A percentile compares a stretch with the other conserved stretches of the same genome.
These are phyloP conservation scores for Indicator maculatus DNA, from an alignment of 2,113 vertebrate species.

Conservation along the genomic window DNA sequence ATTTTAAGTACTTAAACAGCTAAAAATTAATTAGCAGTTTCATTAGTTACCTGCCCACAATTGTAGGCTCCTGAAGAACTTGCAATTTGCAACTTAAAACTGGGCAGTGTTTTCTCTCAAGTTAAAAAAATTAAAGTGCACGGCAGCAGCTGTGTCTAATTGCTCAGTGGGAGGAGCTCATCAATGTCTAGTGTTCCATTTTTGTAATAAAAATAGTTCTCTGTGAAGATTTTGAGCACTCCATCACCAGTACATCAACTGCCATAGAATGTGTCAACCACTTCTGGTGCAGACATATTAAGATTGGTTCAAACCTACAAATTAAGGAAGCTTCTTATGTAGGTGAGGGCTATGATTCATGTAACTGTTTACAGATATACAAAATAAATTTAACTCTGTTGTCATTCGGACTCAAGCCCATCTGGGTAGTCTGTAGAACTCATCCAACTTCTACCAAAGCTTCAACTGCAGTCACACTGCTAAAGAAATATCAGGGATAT, in stretches of 20 bases:
- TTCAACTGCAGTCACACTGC: not conserved
- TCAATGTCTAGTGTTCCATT: not conserved
- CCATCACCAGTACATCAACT: not conserved
- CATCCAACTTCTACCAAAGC: not conserved
- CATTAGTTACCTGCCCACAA: not conserved
- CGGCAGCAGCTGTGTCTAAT: not conserved
- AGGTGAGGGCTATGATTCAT: not conserved
- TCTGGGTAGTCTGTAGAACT: not conserved
- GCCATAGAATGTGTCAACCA: not conserved
- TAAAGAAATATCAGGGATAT: conserved; percentile 7
- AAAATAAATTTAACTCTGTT: conserved; percentile 36
- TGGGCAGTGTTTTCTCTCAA: not conserved
- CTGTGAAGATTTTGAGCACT: not conserved
- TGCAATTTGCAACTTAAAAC: not conserved
- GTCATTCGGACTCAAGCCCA: not conserved
- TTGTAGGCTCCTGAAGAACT: not conserved
- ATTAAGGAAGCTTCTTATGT: not conserved
- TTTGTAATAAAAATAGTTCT: not conserved
- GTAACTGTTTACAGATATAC: not conserved
- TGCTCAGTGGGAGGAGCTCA: not conserved
- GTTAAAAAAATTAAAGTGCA: not conserved
- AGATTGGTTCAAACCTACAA: not conserved
- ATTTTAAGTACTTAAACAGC: not conserved
- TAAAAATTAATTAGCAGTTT: not conserved
- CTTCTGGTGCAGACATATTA: not conserved